phyloP scores from a whole-genome alignment of 1,140 invertebrate species.

The Steinernema khuongi region DNA sequence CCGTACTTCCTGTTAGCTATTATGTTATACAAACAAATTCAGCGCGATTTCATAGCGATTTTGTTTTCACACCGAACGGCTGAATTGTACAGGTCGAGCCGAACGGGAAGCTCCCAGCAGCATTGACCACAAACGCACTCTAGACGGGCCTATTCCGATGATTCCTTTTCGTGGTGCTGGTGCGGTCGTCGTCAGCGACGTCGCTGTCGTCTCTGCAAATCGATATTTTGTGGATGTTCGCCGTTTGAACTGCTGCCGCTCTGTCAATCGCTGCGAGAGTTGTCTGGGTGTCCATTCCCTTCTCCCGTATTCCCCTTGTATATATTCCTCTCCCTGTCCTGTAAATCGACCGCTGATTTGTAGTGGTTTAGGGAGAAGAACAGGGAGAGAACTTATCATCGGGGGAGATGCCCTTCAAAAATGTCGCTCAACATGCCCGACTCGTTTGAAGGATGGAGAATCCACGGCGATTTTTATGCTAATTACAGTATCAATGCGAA shows the following conservation, averaged over 20 bases:
- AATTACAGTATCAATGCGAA: slow-evolving; percentile 10
- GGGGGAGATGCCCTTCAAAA: no score
- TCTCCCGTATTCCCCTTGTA: slow-evolving; percentile 3
- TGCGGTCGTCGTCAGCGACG: neutral
- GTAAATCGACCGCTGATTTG: no score
- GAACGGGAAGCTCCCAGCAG: neutral
- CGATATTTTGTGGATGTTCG: slow-evolving; percentile 12
- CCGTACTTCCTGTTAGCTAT: no score
- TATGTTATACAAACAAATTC: no score
- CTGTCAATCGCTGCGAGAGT: slow-evolving; percentile 4
- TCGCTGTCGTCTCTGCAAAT: neutral
- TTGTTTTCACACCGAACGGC: neutral
- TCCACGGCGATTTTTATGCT: no score
- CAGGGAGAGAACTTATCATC: no score
- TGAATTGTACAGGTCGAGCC: slow-evolving; percentile 2
- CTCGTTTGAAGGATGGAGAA: no score
- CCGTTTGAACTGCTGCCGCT: slow-evolving; percentile 14
- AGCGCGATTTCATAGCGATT: no score
- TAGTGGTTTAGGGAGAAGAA: no score
- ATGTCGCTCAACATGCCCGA: neutral
- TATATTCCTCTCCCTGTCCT: neutral
- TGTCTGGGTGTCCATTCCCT: slow-evolving; percentile 14
- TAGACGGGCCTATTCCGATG: slow-evolving; percentile 15
- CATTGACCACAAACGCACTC: neutral
- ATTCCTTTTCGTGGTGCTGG: slow-evolving; percentile 4